Evolutionary conservation across 2,797 vertebrate genomes (phyloP), one percentile per base, ranked within the genome.

Genomic region (Pseudochaenichthys georgianus): DNA sequence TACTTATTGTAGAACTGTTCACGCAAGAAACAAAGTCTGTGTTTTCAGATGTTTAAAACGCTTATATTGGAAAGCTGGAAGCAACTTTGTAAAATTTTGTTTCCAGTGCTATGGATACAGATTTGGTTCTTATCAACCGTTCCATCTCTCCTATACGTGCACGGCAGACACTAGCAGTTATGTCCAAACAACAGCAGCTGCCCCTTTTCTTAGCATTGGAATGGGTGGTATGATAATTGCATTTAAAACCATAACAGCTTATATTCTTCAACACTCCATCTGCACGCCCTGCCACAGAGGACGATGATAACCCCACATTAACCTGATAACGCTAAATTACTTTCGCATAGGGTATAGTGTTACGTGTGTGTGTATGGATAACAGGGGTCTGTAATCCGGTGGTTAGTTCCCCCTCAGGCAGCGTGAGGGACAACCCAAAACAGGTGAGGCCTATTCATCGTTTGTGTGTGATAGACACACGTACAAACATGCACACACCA

Each of bases 381-480:
- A 70, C 73, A 75, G 54, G 41, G 23, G 70, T 82, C 55, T 41
- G 62, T 68, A 70, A 43, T 75, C 59, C 8, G 9, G 38, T n/a
- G 48, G 68, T 80, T 74, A 48, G 68, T 77, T 80, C 68, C 52
- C 42, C 81, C 73, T 73, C 61, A n/a, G 79, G 70, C 65, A 11
- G 38, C 2, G 28, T 70, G 66, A 53, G 50, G 23, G 41, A 71
- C 52, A 59, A 83, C 61, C 58, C 21, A 74, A 83, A 90, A 83
- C 88, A 90, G 86, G 82, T 85, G 81, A 63, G 50, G 38, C 43
- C 78, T 34, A 66, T 83, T 79, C 71, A 85, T 83, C 45, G 19
- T 80, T 6, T 10, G 16, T 70, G 53, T 85, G 57, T 70, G 84
- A 78, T 85, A 81, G 70, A 75, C 77, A 74, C 66, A 43, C 50